Evolutionary conservation across 2,113 vertebrate species (phyloP), one percentile per base, ranked within the genome.

Genomic region (Rhegmatorhina hoffmannsi): DNA sequence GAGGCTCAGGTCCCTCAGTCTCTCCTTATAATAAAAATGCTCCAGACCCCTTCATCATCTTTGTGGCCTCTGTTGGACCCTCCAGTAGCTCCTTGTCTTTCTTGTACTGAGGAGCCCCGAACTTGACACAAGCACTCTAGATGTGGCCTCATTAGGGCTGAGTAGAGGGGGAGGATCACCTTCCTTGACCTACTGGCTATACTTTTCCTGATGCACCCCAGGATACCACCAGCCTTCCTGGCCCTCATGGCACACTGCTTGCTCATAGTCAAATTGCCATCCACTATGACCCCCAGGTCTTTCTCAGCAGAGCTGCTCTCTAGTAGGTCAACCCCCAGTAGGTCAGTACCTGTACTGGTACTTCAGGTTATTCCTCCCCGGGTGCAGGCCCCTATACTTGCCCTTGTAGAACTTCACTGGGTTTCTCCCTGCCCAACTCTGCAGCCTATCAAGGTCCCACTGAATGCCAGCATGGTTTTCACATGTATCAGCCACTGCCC

Each of bases 1-100:
- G 17, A 23, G 19, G 13, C 34, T 25, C 55, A 77, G 26, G 13
- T 60, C 13, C 25, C 0, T 0, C 49, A 46, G 21, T 33, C 17
- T 33, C 17, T 46, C 47, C 4, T 53, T 38, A 20, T 24, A 20
- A 62, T 47, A 73, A 31, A 63, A 49, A 14, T 63, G 49, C 38
- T 63, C 31, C 68, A 55, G 47, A 44, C 13, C 13, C 26, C 13
- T 55, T 55, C 47, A n/a, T 34, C 36, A 33, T 36, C 7, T 1
- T 13, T 26, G 44, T 68, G 62, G 53, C 26, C 44, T 77, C 25
- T 11, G 7, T 44, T 77, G 62, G 44, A 50, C 36, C 53, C 12
- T 34, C 24, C 43, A n/a, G 5, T 2, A 40, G 29, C 29, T 43
- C 34, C 36, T 1, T 26, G 36, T 31, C 20, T 25, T 10, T 20